Conservation (phyloP, 1,140 invertebrate species). For the Polypedilum vanderplanki region DNA sequence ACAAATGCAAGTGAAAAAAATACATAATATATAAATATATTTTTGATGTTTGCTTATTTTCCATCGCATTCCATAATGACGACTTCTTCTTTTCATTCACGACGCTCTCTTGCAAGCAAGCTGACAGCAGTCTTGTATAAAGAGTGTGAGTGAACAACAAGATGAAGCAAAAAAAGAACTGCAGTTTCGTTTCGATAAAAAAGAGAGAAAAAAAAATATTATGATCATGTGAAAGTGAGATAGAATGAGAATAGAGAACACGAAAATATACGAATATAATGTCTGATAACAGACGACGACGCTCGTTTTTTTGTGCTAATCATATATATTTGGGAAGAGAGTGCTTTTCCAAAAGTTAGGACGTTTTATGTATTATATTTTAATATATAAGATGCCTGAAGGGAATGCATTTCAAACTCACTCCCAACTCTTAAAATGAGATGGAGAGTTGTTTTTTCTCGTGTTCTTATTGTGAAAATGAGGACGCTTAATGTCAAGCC, state of each 20-base stretch:
- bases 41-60: constrained; percentile 16
- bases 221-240: constrained; percentile 21
- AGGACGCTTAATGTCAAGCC: background rate
- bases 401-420: background rate
- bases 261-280: constrained; percentile 3
- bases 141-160: background rate
- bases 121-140: background rate
- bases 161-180: constrained; percentile 21
- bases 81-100: constrained; percentile 10
- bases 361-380: background rate
- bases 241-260: constrained; percentile 2
- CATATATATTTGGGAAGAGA: background rate
- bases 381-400: background rate
- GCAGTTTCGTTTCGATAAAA: constrained; percentile 24
- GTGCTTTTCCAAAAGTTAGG: background rate
- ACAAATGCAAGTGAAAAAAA: background rate
- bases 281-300: constrained; percentile 26
- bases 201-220: constrained; percentile 2
- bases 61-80: constrained; percentile 23
- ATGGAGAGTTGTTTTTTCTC: background rate
- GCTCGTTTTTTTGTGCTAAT: background rate
- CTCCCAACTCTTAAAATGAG: background rate
- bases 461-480: background rate
- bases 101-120: background rate
- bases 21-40: background rate